Evolutionary conservation across 2,888 invertebrate genomes (phyloP).

Genomic region (Deilephila porcellus): DNA sequence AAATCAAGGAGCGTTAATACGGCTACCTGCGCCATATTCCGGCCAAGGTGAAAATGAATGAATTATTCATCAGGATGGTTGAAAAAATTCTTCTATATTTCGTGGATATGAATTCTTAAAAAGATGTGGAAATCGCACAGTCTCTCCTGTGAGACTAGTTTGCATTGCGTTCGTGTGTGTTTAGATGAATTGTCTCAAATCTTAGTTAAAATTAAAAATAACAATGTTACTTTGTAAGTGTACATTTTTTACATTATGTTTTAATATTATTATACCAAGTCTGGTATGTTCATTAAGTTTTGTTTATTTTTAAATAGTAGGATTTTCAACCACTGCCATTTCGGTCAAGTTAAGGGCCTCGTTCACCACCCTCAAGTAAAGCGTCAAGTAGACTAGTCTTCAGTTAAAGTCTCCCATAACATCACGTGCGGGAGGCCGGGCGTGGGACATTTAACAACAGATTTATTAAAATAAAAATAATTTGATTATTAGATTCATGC

Average conservation of each 20-base stretch:
- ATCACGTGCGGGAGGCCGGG: no score
- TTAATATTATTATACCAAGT: no score
- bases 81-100: conserved; percentile 35
- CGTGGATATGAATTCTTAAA: conserved; percentile 32
- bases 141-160: not conserved
- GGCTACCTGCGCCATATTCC: conserved; percentile 19
- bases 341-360: no score
- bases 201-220: not conserved
- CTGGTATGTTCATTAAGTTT: no score
- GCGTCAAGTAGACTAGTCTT: no score
- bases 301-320: no score
- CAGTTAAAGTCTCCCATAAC: no score
- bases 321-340: no score
- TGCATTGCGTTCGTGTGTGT: not conserved
- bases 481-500: no score
- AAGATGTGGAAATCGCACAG: conserved; percentile 18
- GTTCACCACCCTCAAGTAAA: no score
- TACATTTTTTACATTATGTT: not conserved
- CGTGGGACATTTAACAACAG: no score
- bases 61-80: conserved; percentile 41
- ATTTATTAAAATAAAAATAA: no score
- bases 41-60: conserved; percentile 34
- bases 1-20: conserved; percentile 26
- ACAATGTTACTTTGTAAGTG: not conserved
- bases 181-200: not conserved